These are phyloP conservation scores for Agrypnia vestita DNA, from an alignment of 1,140 invertebrate genomes.

Conservation along the genomic window DNA sequence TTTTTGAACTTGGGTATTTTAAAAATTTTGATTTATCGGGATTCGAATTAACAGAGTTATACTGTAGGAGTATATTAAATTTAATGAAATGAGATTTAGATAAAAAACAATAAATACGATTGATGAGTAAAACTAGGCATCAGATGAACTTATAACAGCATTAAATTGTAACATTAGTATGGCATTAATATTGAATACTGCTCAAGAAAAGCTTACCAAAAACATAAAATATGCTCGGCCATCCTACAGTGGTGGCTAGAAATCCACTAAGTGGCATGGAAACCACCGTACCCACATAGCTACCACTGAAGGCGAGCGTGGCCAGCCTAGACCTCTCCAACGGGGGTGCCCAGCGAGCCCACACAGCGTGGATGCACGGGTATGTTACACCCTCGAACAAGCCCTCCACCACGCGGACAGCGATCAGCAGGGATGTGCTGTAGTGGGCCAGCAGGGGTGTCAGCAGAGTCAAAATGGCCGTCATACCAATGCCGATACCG, in stretches of 20 bases:
- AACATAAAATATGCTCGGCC: conserved; percentile 92
- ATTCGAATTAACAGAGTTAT: no score
- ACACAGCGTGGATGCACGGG: conserved; percentile 90
- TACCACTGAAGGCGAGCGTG: conserved; percentile 86
- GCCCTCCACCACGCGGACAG: conserved; percentile 88
- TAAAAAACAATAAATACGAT: no score
- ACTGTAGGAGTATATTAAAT: no score
- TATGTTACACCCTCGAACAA: conserved; percentile 93
- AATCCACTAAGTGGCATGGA: conserved; percentile 84
- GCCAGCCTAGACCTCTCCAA: conserved; percentile 85
- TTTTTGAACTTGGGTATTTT: no score
- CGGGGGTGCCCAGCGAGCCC: conserved; percentile 91
- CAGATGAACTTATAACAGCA: no score
- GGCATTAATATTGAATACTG: neutral
- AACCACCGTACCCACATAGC: conserved; percentile 87
- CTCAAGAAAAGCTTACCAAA: conserved; percentile 77
- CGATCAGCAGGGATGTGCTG: conserved; percentile 81
- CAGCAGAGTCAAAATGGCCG: conserved; percentile 87
- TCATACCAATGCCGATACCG: conserved; percentile 85
- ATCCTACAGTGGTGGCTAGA: conserved; percentile 83
- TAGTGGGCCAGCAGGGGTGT: conserved; percentile 85
- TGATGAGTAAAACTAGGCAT: neutral
- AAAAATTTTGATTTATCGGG: no score
- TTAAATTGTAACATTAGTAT: no score
- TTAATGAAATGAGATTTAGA: no score